These are phyloP conservation scores for Pangasius larnaudii DNA, from an alignment of 2,797 vertebrate species.

Conservation along the genomic window DNA sequence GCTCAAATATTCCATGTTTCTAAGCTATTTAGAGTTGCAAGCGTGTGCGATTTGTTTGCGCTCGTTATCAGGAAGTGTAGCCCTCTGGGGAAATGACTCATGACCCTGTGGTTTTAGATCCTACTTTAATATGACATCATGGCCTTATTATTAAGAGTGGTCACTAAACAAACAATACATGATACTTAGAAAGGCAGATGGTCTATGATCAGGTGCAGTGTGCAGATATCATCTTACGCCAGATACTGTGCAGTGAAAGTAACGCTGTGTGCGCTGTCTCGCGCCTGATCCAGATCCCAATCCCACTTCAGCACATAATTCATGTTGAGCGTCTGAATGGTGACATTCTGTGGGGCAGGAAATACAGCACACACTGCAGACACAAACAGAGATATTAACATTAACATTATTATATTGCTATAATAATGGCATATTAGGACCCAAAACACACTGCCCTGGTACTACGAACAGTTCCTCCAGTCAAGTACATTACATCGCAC, in stretches of 20 bases:
- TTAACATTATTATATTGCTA: background rate
- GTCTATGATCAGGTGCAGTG: background rate
- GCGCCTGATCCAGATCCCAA: slow-evolving; percentile 47
- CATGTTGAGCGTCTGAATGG: slow-evolving; percentile 69
- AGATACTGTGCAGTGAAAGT: slow-evolving; percentile 69
- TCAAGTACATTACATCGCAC: background rate
- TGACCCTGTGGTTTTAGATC: background rate
- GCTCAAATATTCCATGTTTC: background rate
- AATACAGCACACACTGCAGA: slow-evolving; percentile 38
- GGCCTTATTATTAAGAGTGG: background rate
- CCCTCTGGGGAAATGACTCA: background rate
- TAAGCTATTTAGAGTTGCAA: background rate
- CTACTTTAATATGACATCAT: background rate
- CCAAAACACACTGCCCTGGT: background rate
- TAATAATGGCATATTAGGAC: background rate
- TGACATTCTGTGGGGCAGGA: slow-evolving; percentile 55
- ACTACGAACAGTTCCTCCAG: background rate
- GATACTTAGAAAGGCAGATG: background rate
- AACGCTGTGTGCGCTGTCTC: slow-evolving; percentile 1
- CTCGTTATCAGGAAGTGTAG: background rate
- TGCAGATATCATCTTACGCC: slow-evolving; percentile 56
- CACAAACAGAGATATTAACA: background rate
- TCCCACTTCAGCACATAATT: slow-evolving; percentile 69
- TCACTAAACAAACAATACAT: background rate
- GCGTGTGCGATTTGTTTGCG: background rate